phyloP scores from a whole-genome alignment of 2,113 vertebrate species.

The Lycocorax pyrrhopterus region DNA sequence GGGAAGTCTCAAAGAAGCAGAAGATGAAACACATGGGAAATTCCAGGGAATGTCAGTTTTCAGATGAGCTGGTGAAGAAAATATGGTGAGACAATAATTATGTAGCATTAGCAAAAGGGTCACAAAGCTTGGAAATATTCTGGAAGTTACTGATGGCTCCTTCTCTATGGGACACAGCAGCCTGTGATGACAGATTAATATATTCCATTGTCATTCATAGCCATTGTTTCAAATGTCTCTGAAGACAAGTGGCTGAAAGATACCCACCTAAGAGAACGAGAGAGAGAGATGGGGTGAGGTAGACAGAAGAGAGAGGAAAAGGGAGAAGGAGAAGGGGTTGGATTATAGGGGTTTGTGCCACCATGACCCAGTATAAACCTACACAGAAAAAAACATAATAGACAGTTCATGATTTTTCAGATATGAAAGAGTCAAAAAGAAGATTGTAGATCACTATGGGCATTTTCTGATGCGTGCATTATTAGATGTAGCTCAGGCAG shows the following conservation, averaged over 20 bases:
- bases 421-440: not conserved
- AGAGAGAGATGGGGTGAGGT: not conserved
- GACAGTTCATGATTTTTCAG: not conserved
- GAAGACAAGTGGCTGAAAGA: not conserved
- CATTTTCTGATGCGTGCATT: not conserved
- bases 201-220: not conserved
- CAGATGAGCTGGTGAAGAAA: not conserved
- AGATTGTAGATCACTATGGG: not conserved
- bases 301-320: not conserved
- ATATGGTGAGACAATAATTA: not conserved
- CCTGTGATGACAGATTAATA: not conserved
- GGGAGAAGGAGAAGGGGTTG: not conserved
- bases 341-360: not conserved
- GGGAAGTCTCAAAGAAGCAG: not conserved
- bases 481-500: not conserved
- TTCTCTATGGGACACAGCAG: not conserved
- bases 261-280: fast-evolving
- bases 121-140: not conserved
- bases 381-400: not conserved
- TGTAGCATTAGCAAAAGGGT: not conserved
- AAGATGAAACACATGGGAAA: not conserved
- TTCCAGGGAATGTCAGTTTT: not conserved
- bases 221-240: not conserved
- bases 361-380: not conserved
- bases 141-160: not conserved